A percentile compares a stretch with the other conserved stretches of the same genome.
phyloP scores from a whole-genome alignment of 2,888 invertebrate species.

The Venustoraphidia nigricollis region DNA sequence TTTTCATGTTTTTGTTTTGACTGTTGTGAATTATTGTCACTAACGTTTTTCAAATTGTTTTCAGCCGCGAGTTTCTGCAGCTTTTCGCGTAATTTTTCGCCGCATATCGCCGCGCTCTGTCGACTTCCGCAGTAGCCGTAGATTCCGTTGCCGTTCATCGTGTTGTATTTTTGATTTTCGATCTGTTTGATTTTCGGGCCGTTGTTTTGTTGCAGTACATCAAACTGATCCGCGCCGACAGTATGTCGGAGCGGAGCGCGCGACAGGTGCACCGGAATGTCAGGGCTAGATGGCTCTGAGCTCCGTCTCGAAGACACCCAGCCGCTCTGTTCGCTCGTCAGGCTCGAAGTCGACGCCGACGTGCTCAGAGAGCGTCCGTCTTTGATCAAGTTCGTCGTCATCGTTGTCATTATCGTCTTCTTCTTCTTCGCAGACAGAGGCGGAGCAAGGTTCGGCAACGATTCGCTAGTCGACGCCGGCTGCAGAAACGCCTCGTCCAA shows the following conservation, averaged over 20 bases:
- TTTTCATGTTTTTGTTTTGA: not conserved
- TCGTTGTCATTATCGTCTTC: conserved; percentile 5
- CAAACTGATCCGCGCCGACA: not conserved
- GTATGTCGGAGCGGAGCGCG: not conserved
- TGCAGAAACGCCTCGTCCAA: conserved; percentile 35
- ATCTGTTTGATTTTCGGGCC: not conserved
- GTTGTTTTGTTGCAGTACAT: not conserved
- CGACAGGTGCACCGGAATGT: conserved; percentile 21
- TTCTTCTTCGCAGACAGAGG: conserved; percentile 27
- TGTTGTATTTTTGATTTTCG: conserved; percentile 4
- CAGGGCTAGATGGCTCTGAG: conserved; percentile 46
- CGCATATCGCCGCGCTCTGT: conserved; percentile 36
- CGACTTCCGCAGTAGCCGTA: not conserved
- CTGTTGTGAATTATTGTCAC: not conserved
- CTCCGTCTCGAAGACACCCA: conserved; percentile 71
- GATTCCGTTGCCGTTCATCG: not conserved
- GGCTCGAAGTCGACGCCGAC: conserved; percentile 45
- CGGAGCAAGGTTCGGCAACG: conserved; percentile 53
- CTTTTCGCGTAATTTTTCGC: conserved; percentile 48
- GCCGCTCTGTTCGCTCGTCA: conserved; percentile 69
- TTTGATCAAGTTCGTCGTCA: conserved; percentile 8
- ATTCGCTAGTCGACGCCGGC: conserved; percentile 35
- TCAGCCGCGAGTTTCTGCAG: conserved; percentile 45
- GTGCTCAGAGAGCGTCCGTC: conserved; percentile 11
- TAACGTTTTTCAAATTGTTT: conserved; percentile 11